Evolutionary conservation across 2,113 vertebrate genomes (phyloP), one percentile per base, ranked within the genome.

Genomic region (Mixornis gularis): DNA sequence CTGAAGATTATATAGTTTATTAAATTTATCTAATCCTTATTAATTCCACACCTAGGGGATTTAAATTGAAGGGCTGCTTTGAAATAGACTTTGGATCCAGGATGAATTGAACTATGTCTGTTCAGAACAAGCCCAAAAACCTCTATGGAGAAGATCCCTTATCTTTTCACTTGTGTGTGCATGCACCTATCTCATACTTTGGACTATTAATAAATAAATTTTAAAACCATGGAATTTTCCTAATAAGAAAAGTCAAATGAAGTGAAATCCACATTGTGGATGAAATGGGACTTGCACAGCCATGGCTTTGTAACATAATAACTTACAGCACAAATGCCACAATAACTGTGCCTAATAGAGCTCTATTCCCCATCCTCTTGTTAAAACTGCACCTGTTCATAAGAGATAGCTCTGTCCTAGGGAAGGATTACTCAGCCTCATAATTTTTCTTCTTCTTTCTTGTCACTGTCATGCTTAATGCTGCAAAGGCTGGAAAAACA

Each of bases 21-120:
- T 96, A 89, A 91, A 89, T 94, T 90, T 93, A 93, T 96, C 81
- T 93, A 94, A 94, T 94, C 89, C 81, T 82, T 93, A 79, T 94
- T 96, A 96, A 95, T 96, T 95, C 92, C 51, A 65, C 73, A 93
- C 80, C 89, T 94, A 92, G 55, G 69, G 94, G 78, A 93, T 94
- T 93, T 92, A 87, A 81, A 63, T 66, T 94, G 63, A 79, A 51
- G 24, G 7, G 12, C 17, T 85, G 34, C 86, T 96, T 93, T 94
- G 89, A 89, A 95, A 92, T 36, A 89, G 40, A 70, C 59, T 90
- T 90, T 65, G 41, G 38, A 79, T 79, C 43, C 32, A 69, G 55
- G 62, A 89, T 62, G 22, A 90, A 68, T 58, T 84, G 41, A 25
- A 49, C 49, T 69, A 10, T 20, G 9, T 53, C 46, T 89, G 43